A percentile compares a stretch with the other conserved stretches of the same genome.
Evolutionary conservation across 2,113 vertebrate species (phyloP).

Genomic region (Rhynchomys soricoides): DNA sequence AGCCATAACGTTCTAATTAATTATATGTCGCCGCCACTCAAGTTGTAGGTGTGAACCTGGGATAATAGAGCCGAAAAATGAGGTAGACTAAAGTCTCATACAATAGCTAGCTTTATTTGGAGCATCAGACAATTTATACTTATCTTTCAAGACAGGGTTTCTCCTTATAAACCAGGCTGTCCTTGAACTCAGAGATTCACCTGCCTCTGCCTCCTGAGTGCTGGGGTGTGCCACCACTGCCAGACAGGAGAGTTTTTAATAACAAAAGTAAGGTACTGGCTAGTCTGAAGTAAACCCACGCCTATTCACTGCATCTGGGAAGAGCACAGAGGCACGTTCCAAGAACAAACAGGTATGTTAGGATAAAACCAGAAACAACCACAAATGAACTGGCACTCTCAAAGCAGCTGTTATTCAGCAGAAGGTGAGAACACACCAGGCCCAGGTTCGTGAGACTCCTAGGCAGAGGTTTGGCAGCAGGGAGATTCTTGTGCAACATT

Average conservation of each 20-base stretch:
- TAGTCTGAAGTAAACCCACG: neutral
- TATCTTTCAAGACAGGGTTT: neutral
- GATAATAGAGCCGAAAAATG: neutral
- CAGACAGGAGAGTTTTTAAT: neutral
- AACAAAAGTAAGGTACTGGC: neutral
- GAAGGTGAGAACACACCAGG: neutral
- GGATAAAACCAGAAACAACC: neutral
- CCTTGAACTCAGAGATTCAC: neutral
- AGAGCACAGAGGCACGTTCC: neutral
- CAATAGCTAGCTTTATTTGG: neutral
- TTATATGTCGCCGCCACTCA: neutral
- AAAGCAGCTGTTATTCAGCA: neutral
- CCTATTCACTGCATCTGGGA: neutral
- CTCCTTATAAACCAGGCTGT: neutral
- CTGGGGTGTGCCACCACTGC: neutral
- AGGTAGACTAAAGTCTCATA: neutral
- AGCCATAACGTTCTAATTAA: neutral
- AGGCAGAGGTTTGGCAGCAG: neutral
- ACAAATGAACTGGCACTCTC: neutral
- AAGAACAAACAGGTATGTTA: neutral
- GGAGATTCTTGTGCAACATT: neutral
- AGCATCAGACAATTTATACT: neutral
- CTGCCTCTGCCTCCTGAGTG: neutral
- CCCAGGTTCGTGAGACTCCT: neutral
- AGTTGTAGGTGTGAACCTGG: neutral